These are phyloP conservation scores for Tuberolachnus salignus DNA, from an alignment of 2,888 invertebrate species.

Conservation along the genomic window DNA sequence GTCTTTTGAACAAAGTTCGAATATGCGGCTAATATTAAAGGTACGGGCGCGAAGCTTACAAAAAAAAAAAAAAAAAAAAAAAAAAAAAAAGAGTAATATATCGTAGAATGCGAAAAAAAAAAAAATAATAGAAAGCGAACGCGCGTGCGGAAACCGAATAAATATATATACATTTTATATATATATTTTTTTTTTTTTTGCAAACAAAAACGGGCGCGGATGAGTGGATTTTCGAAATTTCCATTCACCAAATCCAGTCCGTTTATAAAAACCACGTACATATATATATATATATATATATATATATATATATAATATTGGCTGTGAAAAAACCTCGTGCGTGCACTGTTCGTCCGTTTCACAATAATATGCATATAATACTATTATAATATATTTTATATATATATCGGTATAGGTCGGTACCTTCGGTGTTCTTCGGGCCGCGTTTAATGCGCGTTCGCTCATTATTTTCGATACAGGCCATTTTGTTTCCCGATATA, in stretches of 20 bases:
- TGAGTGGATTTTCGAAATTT: constrained; percentile 21
- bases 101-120: not conserved
- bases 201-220: constrained; percentile 2
- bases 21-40: constrained; percentile 49
- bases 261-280: not conserved
- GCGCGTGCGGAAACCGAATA: too few species aligned
- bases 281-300: too few species aligned
- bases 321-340: constrained; percentile 9
- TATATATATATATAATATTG: not conserved
- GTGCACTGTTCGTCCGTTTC: not conserved
- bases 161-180: too few species aligned
- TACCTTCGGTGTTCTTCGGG: not conserved
- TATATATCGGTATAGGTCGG: not conserved
- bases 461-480: not conserved
- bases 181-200: not conserved
- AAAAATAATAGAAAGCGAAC: not conserved
- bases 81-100: not conserved
- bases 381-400: not conserved
- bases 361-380: not conserved
- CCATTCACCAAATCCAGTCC: constrained; percentile 32
- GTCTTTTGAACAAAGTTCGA: constrained; percentile 34
- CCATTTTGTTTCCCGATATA: constrained; percentile 1
- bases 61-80: not conserved
- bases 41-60: constrained; percentile 34
- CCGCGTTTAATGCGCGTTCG: constrained; percentile 22